Conservation (phyloP, 2,797 vertebrate genomes). For the Allochrocebus solatus region DNA sequence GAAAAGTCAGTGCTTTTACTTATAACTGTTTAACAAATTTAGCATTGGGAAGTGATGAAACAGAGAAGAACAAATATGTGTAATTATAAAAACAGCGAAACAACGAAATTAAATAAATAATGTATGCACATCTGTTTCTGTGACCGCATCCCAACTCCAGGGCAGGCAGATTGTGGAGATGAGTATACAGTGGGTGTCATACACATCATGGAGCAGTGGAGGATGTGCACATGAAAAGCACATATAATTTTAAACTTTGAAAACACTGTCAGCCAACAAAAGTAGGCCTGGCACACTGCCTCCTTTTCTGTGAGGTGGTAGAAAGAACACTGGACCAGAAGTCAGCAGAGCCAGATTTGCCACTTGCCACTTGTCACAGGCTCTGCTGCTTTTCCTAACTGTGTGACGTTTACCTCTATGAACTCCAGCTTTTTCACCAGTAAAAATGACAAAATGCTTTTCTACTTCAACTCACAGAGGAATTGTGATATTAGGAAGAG, state of each 20-base stretch:
- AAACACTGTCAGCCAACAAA: neutral
- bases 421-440: neutral
- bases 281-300: neutral
- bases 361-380: neutral
- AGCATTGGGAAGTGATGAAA: neutral
- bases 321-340: neutral
- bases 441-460: neutral
- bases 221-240: neutral
- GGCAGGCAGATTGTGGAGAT: neutral
- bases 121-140: neutral
- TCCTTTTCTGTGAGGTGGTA: neutral
- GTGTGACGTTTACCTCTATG: neutral
- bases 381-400: neutral
- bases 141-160: neutral
- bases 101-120: neutral
- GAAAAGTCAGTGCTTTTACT: neutral
- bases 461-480: neutral
- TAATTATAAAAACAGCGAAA: neutral
- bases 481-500: neutral
- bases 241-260: neutral
- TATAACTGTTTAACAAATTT: neutral
- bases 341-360: neutral
- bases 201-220: accelerated
- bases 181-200: neutral
- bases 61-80: neutral